These are phyloP conservation scores for Eupithecia pulchellata DNA, from an alignment of 2,888 invertebrate species.

Conservation along the genomic window DNA sequence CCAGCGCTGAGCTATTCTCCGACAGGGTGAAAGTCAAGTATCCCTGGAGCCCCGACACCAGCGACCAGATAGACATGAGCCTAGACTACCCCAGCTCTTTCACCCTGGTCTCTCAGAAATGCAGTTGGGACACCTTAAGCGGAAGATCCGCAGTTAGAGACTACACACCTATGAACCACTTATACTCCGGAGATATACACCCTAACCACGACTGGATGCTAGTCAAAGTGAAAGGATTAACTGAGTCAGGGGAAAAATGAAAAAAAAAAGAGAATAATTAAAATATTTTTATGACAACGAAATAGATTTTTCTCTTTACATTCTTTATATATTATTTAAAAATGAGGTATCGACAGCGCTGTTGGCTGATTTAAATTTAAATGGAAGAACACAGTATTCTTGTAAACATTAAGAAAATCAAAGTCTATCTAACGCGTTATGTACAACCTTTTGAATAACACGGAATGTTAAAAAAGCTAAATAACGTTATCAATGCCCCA, in stretches of 20 bases:
- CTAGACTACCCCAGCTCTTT: conserved; percentile 60
- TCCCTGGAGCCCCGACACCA: conserved; percentile 58
- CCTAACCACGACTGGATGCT: conserved; percentile 44
- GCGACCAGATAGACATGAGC: conserved; percentile 39
- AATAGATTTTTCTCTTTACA: conserved; percentile 39
- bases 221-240: conserved; percentile 40
- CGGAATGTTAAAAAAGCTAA: not conserved
- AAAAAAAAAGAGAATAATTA: conserved; percentile 54
- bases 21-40: conserved; percentile 47
- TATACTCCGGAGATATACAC: conserved; percentile 26
- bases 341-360: not conserved
- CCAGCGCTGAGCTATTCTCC: conserved; percentile 45
- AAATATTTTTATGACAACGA: conserved; percentile 57
- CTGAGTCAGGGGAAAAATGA: conserved; percentile 12
- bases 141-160: conserved; percentile 16
- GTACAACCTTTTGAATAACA: not conserved
- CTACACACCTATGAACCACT: conserved; percentile 44
- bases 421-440: not conserved
- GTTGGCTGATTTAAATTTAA: not conserved
- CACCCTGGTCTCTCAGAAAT: conserved; percentile 42
- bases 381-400: not conserved
- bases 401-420: not conserved
- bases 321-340: not conserved
- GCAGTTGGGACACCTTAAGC: conserved; percentile 41
- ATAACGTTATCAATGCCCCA: not conserved